phyloP scores from a whole-genome alignment of 2,888 invertebrate species.

The Apamea anceps region DNA sequence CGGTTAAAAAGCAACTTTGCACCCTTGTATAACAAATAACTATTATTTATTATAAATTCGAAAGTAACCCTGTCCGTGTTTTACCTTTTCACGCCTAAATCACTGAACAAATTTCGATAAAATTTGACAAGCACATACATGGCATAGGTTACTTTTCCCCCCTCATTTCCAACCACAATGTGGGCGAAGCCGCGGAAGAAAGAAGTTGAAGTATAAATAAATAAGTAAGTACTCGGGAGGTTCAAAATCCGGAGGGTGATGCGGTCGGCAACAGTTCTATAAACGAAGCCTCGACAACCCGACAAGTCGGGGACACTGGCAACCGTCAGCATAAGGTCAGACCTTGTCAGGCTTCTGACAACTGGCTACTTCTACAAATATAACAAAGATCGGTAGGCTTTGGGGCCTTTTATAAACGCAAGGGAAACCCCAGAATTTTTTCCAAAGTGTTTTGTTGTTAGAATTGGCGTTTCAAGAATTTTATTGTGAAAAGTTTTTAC shows the following conservation, averaged over 20 bases:
- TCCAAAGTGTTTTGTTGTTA: conserved; percentile 23
- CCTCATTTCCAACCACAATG: no score
- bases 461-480: background rate
- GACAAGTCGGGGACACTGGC: conserved; percentile 3
- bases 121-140: no score
- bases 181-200: no score
- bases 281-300: background rate
- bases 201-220: background rate
- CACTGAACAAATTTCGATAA: no score
- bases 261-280: background rate
- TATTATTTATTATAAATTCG: no score
- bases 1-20: no score
- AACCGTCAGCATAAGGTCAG: conserved; percentile 20
- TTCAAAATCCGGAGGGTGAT: background rate
- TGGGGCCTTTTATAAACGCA: conserved; percentile 11
- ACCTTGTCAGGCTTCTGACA: conserved; percentile 56
- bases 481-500: conserved; percentile 2
- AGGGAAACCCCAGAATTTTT: conserved; percentile 23
- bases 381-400: conserved; percentile 1
- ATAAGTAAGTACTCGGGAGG: background rate
- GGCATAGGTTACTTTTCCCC: no score
- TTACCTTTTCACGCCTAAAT: no score
- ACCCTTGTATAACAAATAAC: no score
- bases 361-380: conserved; percentile 34
- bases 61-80: no score